These are phyloP conservation scores for Lissonota sp. DNA, from an alignment of 2,888 invertebrate genomes.

Conservation along the genomic window DNA sequence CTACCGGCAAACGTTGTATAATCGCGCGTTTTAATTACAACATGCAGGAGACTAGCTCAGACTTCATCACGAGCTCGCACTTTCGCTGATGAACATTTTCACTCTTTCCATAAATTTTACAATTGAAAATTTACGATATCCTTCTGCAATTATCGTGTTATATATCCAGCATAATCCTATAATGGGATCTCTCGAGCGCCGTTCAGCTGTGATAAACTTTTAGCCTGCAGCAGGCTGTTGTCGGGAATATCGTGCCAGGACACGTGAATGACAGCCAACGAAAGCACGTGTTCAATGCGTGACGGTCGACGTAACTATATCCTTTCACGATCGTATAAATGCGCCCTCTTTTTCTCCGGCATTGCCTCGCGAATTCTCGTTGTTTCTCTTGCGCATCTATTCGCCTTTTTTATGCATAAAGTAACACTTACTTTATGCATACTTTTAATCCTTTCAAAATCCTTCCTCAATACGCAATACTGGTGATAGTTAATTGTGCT, in stretches of 20 bases:
- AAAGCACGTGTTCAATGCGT: slow-evolving; percentile 54
- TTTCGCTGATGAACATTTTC: slow-evolving; percentile 10
- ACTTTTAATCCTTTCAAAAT: no score
- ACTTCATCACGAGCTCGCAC: neutral
- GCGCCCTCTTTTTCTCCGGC: neutral
- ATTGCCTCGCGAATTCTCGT: no score
- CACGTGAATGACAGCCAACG: slow-evolving; percentile 55
- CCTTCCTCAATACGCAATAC: no score
- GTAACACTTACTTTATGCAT: no score
- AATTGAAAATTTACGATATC: neutral
- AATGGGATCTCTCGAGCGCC: neutral
- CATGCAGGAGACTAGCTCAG: neutral
- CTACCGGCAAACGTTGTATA: slow-evolving; percentile 18
- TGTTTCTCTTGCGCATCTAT: no score
- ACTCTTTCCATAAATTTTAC: neutral
- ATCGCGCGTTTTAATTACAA: slow-evolving; percentile 47
- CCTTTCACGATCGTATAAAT: slow-evolving; percentile 23
- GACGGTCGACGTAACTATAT: slow-evolving; percentile 21
- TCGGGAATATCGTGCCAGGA: slow-evolving; percentile 32
- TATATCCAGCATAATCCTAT: neutral
- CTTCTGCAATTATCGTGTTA: no score
- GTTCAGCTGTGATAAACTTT: no score
- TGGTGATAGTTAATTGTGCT: no score
- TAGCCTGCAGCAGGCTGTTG: slow-evolving; percentile 41
- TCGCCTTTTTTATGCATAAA: slow-evolving; percentile 51